phyloP scores from a whole-genome alignment of 2,888 invertebrate species.

The Helobdella robusta region DNA sequence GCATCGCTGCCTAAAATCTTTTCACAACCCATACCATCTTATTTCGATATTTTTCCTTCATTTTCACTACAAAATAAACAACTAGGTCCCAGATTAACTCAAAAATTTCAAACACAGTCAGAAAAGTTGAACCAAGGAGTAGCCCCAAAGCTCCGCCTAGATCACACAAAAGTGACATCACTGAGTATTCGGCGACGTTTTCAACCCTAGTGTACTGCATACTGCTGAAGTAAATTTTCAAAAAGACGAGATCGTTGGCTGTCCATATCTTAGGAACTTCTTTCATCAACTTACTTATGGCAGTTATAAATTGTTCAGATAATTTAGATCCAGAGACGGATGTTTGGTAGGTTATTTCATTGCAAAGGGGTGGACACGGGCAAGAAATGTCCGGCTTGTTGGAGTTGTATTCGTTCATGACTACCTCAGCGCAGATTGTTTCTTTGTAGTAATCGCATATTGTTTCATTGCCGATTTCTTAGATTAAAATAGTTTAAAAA shows the following conservation, averaged over 20 bases:
- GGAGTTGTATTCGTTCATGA: background rate
- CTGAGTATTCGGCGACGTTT: background rate
- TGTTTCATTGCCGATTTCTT: background rate
- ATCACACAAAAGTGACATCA: slow-evolving; percentile 14
- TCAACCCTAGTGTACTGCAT: slow-evolving; percentile 5
- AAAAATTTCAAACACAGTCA: slow-evolving; percentile 5
- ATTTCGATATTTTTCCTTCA: no score
- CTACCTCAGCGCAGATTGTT: background rate
- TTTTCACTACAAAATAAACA: no score
- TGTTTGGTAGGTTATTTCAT: background rate
- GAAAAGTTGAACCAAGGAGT: slow-evolving; percentile 8
- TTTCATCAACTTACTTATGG: background rate
- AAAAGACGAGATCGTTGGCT: background rate
- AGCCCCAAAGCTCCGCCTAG: slow-evolving; percentile 15
- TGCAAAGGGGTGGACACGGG: slow-evolving; percentile 13
- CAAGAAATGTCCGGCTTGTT: background rate
- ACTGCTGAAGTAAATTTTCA: background rate
- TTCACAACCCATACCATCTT: no score
- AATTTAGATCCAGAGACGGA: background rate
- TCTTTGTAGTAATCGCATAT: slow-evolving; percentile 19
- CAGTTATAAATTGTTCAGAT: background rate
- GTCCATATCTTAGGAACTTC: background rate
- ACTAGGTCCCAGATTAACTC: no score
- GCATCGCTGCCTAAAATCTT: no score
- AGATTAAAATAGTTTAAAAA: background rate